Conservation (phyloP, 2,888 invertebrate genomes). For the Drosophila quinaria region DNA sequence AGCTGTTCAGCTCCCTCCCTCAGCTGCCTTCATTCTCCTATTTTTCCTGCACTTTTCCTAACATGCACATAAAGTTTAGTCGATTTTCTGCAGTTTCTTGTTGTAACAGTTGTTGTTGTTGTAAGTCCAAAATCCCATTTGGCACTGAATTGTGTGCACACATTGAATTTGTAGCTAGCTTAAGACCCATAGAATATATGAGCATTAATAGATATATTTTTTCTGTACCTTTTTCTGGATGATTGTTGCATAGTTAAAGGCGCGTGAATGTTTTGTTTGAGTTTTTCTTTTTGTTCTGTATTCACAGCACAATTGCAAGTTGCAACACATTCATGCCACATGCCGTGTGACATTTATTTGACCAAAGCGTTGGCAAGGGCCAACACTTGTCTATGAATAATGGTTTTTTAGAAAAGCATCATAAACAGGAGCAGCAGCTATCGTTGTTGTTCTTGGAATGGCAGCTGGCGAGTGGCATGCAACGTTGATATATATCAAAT, state of each 20-base stretch:
- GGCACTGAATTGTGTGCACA: slow-evolving; percentile 78
- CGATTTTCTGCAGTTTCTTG: slow-evolving; percentile 57
- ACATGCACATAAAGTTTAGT: slow-evolving; percentile 74
- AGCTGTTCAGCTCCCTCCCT: slow-evolving; percentile 8
- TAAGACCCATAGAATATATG: slow-evolving; percentile 62
- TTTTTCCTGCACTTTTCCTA: slow-evolving; percentile 66
- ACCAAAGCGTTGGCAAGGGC: slow-evolving; percentile 42
- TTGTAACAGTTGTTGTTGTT: slow-evolving; percentile 39
- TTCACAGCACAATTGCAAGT: slow-evolving; percentile 57
- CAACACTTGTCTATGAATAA: slow-evolving; percentile 66
- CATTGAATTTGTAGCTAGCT: slow-evolving; percentile 76
- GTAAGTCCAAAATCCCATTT: slow-evolving; percentile 75
- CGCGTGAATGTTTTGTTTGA: slow-evolving; percentile 5
- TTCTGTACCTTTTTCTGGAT: slow-evolving; percentile 22
- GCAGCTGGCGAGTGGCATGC: no score
- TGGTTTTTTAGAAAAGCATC: slow-evolving; percentile 50
- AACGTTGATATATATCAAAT: no score
- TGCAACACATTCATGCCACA: slow-evolving; percentile 73
- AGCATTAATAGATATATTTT: slow-evolving; percentile 71
- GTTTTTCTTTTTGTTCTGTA: slow-evolving; percentile 12
- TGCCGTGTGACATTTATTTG: slow-evolving; percentile 69
- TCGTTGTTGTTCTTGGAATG: slow-evolving; percentile 7
- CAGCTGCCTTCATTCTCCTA: slow-evolving; percentile 9
- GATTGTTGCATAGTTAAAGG: slow-evolving; percentile 42
- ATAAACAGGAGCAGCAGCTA: slow-evolving; percentile 12